Evolutionary conservation across 92 coral and sea anemone species (phyloP), one percentile per base, ranked within the genome.

Genomic region (Porites cylindrica): DNA sequence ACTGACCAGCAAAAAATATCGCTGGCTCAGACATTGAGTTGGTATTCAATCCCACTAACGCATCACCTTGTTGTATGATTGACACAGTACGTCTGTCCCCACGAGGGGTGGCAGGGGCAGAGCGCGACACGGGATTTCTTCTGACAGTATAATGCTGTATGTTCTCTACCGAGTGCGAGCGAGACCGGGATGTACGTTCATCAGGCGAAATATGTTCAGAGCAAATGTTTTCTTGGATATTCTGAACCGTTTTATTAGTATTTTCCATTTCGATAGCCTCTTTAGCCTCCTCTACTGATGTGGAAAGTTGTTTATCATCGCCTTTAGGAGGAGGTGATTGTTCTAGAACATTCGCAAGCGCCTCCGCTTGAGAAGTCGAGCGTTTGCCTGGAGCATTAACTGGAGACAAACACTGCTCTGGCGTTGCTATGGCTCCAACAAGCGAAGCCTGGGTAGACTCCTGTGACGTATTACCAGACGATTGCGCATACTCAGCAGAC

Each of bases 91-190:
- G 99, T 81, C 96, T 90, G 70, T 92, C 96, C 86, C 99, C 99
- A 86, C 98, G 94, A 14, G 99, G 99, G 83, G 99, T 95, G 66
- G 99, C 90, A n/a, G 99, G 99, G 58, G 99, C 99, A 19, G 99
- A 97, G 11, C 81, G 92, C 1, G 96, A 95, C 66, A 85, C 83
- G 23, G 80, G 74, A 70, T 77, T 87, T 43, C 51, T 62, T 72
- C 63, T 83, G 3, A 58, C 64, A 72, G 66, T 58, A 62, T 63
- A 19, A 23, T 77, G 72, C 20, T 38, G 82, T 26, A 93, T 64
- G 66, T 88, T 91, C 66, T 95, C 98, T 9, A 83, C 11, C 7
- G 96, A 93, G 59, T 91, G 94, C 9, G 94, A 84, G 21, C 94
- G 92, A 17, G 96, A 93, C 51, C 85, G 84, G 14, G 78, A 53